A percentile compares a stretch with the other conserved stretches of the same genome.
Conservation (phyloP, 2,113 vertebrate genomes). For the Eulemur macaco region DNA sequence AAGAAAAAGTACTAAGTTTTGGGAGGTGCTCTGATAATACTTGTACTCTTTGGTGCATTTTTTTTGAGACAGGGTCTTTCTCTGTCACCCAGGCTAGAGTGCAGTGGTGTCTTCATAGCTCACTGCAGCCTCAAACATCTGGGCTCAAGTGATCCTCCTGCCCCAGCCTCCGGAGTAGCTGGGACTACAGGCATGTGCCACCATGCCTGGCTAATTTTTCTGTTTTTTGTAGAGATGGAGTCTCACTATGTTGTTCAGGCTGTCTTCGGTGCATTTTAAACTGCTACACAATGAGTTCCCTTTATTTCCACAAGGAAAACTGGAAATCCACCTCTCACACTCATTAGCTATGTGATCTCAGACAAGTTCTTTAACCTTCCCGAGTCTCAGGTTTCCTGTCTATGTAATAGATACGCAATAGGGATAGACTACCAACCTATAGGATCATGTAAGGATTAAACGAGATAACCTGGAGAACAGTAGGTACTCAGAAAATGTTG, state of each 20-base stretch:
- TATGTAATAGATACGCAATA: background rate
- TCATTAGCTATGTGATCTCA: background rate
- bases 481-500: background rate
- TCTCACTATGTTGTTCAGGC: no score
- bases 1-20: background rate
- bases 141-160: no score
- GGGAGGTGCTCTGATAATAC: background rate
- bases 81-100: no score
- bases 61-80: no score
- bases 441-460: background rate
- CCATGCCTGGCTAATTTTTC: no score
- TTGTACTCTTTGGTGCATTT: background rate
- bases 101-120: no score
- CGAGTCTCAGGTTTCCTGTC: background rate
- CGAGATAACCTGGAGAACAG: background rate
- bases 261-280: background rate
- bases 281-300: background rate
- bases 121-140: no score
- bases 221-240: no score
- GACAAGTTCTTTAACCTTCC: background rate
- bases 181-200: no score
- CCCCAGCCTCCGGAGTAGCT: no score
- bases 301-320: background rate
- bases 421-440: background rate
- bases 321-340: background rate